These are phyloP conservation scores for Aldrovandia affinis DNA, from an alignment of 2,797 vertebrate genomes.

Conservation along the genomic window DNA sequence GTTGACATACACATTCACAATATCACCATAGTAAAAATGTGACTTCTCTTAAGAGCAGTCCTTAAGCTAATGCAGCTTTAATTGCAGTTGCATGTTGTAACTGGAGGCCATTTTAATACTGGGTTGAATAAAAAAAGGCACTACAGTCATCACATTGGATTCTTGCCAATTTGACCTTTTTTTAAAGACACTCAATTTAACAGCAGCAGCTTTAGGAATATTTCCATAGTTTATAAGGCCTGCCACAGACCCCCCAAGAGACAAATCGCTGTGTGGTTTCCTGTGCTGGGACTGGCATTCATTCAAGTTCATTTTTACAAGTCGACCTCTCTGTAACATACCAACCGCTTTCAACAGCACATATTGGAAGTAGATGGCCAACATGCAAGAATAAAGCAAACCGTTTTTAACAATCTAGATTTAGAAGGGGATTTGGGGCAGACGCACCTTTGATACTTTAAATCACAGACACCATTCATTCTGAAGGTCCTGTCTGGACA, in stretches of 20 bases:
- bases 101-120: neutral
- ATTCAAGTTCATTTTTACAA: neutral
- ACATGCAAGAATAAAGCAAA: neutral
- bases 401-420: neutral
- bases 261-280: neutral
- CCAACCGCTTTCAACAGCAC: neutral
- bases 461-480: neutral
- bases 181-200: neutral
- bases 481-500: neutral
- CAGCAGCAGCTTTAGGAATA: neutral
- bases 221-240: neutral
- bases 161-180: neutral
- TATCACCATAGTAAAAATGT: neutral
- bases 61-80: neutral
- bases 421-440: neutral
- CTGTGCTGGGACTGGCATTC: no score
- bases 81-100: neutral
- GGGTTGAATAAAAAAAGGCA: neutral
- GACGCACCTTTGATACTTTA: neutral
- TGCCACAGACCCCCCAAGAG: neutral
- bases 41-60: neutral
- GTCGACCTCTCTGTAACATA: neutral
- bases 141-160: neutral
- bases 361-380: neutral
- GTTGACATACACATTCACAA: neutral